Evolutionary conservation across 2,888 invertebrate genomes (phyloP), one percentile per base, ranked within the genome.

Genomic region (Platypus cylindrus): DNA sequence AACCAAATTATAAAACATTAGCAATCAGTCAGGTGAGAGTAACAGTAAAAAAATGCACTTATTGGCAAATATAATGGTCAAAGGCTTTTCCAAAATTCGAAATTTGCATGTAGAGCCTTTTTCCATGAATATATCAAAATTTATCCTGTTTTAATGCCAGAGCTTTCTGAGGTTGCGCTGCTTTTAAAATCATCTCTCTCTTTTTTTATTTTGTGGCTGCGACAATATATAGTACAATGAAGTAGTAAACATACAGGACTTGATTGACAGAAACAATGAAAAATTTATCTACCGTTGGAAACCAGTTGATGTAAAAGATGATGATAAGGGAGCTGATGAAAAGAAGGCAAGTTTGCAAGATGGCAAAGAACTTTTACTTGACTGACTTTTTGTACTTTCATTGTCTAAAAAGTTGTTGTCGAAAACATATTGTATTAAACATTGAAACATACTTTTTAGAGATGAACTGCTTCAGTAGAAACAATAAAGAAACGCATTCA

Each of bases 21-120:
- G 67, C 70, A 62, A 68, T 71, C 56, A 71, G 71, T 66, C 68
- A 70, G 70, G 73, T 73, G 68, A 68, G 54, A 31, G 30, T 24
- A 5, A n/a, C n/a, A n/a, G n/a, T n/a, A n/a, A n/a, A n/a, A n/a
- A 24, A 12, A 11, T 15, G 15, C 15, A n/a, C n/a, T n/a, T n/a
- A n/a, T n/a, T n/a, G n/a, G n/a, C n/a, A n/a, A n/a, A n/a, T n/a
- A n/a, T n/a, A n/a, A n/a, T n/a, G n/a, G n/a, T n/a, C n/a, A n/a
- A n/a, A n/a, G n/a, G n/a, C n/a, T n/a, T n/a, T n/a, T n/a, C n/a
- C n/a, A n/a, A n/a, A n/a, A n/a, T n/a, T n/a, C n/a, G n/a, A n/a
- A n/a, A n/a, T n/a, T n/a, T n/a, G n/a, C n/a, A n/a, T n/a, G n/a
- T n/a, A n/a, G n/a, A n/a, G n/a, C n/a, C n/a, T n/a, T n/a, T n/a